phyloP scores from a whole-genome alignment of 2,113 vertebrate species.

The Ochotona curzoniae region DNA sequence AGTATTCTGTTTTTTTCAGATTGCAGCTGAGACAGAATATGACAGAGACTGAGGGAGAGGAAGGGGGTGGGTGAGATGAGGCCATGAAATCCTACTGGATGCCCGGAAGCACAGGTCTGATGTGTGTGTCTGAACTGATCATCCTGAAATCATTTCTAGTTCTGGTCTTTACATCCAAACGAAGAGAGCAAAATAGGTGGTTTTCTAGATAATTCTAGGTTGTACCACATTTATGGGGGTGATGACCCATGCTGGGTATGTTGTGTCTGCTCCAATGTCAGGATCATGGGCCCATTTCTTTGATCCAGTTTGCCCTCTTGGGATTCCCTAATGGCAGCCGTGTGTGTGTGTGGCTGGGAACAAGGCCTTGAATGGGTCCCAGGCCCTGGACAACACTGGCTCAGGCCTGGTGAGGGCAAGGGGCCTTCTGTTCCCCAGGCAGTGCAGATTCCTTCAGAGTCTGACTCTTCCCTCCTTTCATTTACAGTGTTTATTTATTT shows the following conservation, averaged over 20 bases:
- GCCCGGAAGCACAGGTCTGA: neutral
- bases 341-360: neutral
- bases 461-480: neutral
- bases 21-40: slow-evolving; percentile 76
- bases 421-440: too few relatives aligned
- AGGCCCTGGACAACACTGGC: neutral
- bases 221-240: neutral
- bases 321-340: neutral
- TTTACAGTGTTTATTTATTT: too few relatives aligned
- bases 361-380: too few relatives aligned
- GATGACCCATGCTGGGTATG: neutral
- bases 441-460: neutral
- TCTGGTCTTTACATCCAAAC: fast-evolving
- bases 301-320: neutral
- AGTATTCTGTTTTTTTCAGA: slow-evolving; percentile 85
- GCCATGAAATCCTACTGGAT: neutral
- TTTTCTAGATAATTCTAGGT: neutral
- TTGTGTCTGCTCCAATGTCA: neutral
- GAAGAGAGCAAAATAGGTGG: neutral
- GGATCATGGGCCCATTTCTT: neutral
- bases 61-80: too few relatives aligned
- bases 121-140: fast-evolving
- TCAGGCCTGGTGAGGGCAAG: neutral
- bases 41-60: neutral
- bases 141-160: neutral